Evolutionary conservation across 2,113 vertebrate genomes (phyloP).

Genomic region (western clawed frog (Xenopus tropicalis)): UCB_Xtro_10.0 CM004443.2:45534501-45535000

Average conservation of each 20-base stretch:
- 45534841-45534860: no score
- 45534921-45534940: no score
- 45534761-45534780: no score
- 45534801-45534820: no score
- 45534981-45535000: no score
- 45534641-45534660: slow-evolving; percentile 1
- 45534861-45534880: no score
- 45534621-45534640: slow-evolving; percentile 1
- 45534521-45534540: slow-evolving; percentile 39
- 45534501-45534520: slow-evolving; percentile 20
- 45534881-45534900: no score
- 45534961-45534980: no score
- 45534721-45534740: slow-evolving; percentile 1
- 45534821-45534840: no score
- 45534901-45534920: no score
- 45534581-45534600: slow-evolving; percentile 30
- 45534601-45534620: slow-evolving; percentile 14
- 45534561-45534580: slow-evolving; percentile 37
- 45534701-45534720: not conserved
- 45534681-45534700: not conserved
- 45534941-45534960: no score
- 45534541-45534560: slow-evolving; percentile 20
- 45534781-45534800: no score
- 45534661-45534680: not conserved
- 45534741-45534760: not conserved